Evolutionary conservation across 1,140 invertebrate genomes (phyloP).

Genomic region (Aphaenogaster floridana): DNA sequence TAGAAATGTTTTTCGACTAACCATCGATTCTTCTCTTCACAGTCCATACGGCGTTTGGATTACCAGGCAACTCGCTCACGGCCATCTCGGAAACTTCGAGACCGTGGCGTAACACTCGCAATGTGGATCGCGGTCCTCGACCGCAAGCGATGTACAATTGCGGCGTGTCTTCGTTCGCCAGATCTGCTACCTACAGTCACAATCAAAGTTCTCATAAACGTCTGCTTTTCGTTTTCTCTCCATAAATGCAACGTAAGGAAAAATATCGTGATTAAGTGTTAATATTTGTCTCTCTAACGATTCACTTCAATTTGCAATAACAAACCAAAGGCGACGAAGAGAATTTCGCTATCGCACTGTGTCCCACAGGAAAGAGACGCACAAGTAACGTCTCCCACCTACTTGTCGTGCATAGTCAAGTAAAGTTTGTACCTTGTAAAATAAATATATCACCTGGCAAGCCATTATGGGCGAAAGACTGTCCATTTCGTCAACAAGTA

Average conservation of each 20-base stretch:
- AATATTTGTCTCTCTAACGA: constrained; percentile 77
- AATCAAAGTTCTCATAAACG: constrained; percentile 12
- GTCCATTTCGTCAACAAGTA: constrained; percentile 99
- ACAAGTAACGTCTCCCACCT: constrained; percentile 69
- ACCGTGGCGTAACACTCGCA: constrained; percentile 98
- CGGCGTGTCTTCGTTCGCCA: constrained; percentile 99
- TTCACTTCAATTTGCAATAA: constrained; percentile 84
- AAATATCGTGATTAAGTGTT: not conserved
- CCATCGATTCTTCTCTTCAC: constrained; percentile 98
- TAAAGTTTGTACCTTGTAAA: not conserved
- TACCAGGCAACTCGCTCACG: constrained; percentile 99
- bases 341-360: constrained; percentile 80
- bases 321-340: constrained; percentile 84
- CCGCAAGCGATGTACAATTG: constrained; percentile 99
- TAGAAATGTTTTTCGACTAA: constrained; percentile 87
- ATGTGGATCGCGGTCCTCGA: constrained; percentile 96
- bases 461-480: constrained; percentile 97
- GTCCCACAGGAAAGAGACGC: constrained; percentile 74
- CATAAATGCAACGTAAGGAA: not conserved
- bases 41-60: constrained; percentile 99
- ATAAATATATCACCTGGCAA: constrained; percentile 89
- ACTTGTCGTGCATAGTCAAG: constrained; percentile 77
- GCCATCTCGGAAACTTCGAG: constrained; percentile 99
- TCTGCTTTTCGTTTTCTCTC: not conserved
- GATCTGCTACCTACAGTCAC: constrained; percentile 89